Percentiles rank a stretch among this genome's conserved stretches.
Evolutionary conservation across 35 echinoderm and acorn worm genomes (phyloP).

Genomic region (Heliocidaris erythrogramma): DNA sequence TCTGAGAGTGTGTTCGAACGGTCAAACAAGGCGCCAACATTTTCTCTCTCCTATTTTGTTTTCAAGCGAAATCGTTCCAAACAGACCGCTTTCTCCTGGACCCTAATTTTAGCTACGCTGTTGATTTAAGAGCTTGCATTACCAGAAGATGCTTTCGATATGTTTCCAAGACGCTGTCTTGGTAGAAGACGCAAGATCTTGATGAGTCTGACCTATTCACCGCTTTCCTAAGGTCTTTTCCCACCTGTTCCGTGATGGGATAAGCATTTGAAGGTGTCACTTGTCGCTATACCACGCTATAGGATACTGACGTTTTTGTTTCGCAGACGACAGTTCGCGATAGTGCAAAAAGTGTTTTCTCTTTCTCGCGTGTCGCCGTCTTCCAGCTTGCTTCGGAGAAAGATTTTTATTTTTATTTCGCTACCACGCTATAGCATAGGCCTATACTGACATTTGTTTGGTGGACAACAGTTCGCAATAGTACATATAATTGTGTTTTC

Average conservation of each 20-base stretch:
- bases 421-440: too few species aligned
- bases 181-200: not conserved
- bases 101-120: not conserved
- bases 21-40: not conserved
- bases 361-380: not conserved
- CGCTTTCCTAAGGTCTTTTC: not conserved
- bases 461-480: too few species aligned
- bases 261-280: not conserved
- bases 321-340: constrained; percentile 6
- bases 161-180: constrained; percentile 3
- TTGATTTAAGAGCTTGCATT: not conserved
- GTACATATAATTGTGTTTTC: too few species aligned
- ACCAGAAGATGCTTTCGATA: not conserved
- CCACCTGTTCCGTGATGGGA: not conserved
- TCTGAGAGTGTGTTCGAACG: not conserved
- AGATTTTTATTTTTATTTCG: too few species aligned
- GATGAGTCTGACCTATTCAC: not conserved
- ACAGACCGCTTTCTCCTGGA: not conserved
- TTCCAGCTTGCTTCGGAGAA: not conserved
- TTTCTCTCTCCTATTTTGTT: not conserved
- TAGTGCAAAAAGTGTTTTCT: not conserved
- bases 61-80: not conserved
- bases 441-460: too few species aligned
- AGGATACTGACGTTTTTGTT: not conserved
- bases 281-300: not conserved